These are phyloP conservation scores for Pteria penguin DNA, from an alignment of 2,888 invertebrate species.

Conservation along the genomic window DNA sequence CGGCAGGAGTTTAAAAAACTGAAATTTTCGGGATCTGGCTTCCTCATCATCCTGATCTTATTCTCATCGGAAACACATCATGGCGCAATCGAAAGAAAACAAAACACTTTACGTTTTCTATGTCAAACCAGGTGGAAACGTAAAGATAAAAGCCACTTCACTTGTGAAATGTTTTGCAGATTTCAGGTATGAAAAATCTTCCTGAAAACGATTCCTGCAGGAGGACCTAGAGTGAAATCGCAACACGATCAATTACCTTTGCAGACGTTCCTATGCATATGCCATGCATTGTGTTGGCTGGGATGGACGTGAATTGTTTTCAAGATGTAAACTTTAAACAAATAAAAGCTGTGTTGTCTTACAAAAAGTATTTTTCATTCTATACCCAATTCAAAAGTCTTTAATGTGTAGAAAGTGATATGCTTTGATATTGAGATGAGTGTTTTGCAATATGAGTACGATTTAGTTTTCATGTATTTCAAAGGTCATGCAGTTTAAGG, in stretches of 20 bases:
- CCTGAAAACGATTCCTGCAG: not conserved
- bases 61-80: not conserved
- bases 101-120: not conserved
- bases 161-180: not conserved
- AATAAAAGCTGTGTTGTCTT: no score
- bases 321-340: no score
- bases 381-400: no score
- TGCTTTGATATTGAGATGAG: no score
- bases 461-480: no score
- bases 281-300: no score
- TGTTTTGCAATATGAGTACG: no score
- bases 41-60: not conserved
- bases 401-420: no score
- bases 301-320: no score
- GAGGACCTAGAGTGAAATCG: not conserved
- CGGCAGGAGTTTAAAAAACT: not conserved
- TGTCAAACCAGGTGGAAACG: not conserved
- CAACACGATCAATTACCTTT: not conserved
- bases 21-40: not conserved
- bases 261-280: not conserved
- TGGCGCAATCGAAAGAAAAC: not conserved
- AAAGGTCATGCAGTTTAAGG: no score
- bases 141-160: not conserved
- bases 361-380: no score
- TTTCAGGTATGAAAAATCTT: not conserved